These are phyloP conservation scores for Oppia nitens DNA, from an alignment of 1,140 invertebrate species.

Conservation along the genomic window DNA sequence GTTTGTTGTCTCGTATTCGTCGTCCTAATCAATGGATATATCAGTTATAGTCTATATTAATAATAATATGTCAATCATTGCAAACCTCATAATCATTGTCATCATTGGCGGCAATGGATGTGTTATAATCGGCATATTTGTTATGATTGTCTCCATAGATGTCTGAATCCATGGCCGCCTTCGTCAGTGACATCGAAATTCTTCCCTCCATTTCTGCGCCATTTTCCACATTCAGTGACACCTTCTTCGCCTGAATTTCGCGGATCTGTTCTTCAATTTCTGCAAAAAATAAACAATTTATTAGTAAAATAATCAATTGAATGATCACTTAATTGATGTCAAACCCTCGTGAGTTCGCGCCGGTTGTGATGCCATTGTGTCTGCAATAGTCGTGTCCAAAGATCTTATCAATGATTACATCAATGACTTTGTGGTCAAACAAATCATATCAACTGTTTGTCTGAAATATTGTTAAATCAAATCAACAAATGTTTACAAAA, in stretches of 20 bases:
- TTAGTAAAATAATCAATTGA: conserved; percentile 1
- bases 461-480: not conserved
- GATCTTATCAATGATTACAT: not conserved
- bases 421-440: not conserved
- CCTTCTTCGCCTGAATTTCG: conserved; percentile 65
- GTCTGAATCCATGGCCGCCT: conserved; percentile 52
- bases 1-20: conserved; percentile 49
- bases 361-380: conserved; percentile 1
- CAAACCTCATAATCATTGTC: conserved; percentile 50
- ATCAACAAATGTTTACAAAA: not conserved
- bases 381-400: not conserved
- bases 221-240: conserved; percentile 37
- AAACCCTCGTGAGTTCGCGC: conserved; percentile 9
- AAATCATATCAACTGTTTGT: not conserved
- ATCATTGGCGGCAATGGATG: conserved; percentile 85
- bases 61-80: conserved; percentile 16
- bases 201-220: conserved; percentile 14
- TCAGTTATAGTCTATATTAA: conserved; percentile 3
- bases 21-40: conserved; percentile 43
- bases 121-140: conserved; percentile 83
- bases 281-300: conserved; percentile 27
- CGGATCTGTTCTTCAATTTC: conserved; percentile 85
- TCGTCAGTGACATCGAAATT: conserved; percentile 7
- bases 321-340: not conserved
- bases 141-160: conserved; percentile 67